Evolutionary conservation across 35 echinoderm and acorn worm species (phyloP).

Genomic region (Lytechinus variegatus): DNA sequence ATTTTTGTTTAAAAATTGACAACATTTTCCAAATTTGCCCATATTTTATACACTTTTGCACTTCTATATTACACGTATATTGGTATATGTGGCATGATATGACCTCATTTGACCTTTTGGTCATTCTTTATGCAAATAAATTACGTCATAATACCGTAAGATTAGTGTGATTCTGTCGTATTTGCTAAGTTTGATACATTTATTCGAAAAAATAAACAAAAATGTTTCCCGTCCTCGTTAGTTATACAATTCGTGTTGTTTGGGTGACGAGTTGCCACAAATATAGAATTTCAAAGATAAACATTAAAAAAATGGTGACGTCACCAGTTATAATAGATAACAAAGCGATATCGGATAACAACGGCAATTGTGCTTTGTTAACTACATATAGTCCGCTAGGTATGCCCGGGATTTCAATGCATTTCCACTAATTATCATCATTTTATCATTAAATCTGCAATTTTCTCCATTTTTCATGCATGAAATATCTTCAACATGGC

Average conservation of each 20-base stretch:
- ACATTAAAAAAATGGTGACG: not conserved
- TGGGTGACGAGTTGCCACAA: not conserved
- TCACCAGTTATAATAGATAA: constrained; percentile 24
- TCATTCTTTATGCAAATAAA: not conserved
- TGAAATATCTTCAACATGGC: constrained; percentile 40
- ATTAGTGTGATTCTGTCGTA: not conserved
- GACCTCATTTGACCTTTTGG: not conserved
- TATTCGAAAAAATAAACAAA: not conserved
- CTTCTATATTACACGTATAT: not conserved
- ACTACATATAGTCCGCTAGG: not conserved
- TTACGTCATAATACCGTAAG: not conserved
- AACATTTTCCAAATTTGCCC: not conserved
- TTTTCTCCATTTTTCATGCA: constrained; percentile 24
- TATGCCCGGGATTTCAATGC: not conserved
- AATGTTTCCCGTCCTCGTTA: not conserved
- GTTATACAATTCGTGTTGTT: not conserved
- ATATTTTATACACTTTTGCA: not conserved
- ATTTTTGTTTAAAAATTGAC: not conserved
- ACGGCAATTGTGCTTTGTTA: not conserved
- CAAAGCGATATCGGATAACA: not conserved
- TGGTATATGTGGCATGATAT: not conserved
- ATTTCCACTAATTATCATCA: constrained; percentile 6
- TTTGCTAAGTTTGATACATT: not conserved
- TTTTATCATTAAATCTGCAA: constrained; percentile 1
- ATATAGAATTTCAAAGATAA: not conserved